Percentiles rank a stretch among this genome's conserved stretches.
phyloP scores from a whole-genome alignment of 2,113 vertebrate species.

The Cyanoderma ruficeps region DNA sequence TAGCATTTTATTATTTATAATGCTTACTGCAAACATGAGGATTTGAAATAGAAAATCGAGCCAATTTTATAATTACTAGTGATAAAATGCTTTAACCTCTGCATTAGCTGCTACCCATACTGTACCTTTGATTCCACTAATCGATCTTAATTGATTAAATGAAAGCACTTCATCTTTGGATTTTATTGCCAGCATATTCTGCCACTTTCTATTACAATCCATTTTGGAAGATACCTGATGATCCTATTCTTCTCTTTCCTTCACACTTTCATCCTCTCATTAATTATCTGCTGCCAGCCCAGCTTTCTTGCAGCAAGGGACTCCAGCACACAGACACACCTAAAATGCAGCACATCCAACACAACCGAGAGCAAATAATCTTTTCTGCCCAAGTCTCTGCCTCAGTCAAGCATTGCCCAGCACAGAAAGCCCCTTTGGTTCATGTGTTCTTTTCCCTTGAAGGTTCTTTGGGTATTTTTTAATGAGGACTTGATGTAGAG shows the following conservation, averaged over 20 bases:
- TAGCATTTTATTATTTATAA: conserved; percentile 4
- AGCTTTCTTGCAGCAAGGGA: background rate
- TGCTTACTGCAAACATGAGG: background rate
- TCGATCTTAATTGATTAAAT: conserved; percentile 28
- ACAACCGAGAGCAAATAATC: background rate
- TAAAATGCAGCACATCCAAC: background rate
- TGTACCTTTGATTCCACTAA: background rate
- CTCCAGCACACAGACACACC: background rate
- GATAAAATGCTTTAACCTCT: conserved; percentile 40
- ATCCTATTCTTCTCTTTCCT: background rate
- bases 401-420: background rate
- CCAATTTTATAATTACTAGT: background rate
- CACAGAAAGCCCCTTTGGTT: background rate
- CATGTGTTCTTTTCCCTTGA: background rate
- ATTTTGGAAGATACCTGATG: background rate
- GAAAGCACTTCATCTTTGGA: background rate
- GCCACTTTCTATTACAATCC: conserved; percentile 1
- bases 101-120: conserved; percentile 1
- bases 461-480: background rate
- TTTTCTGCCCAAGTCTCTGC: background rate
- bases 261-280: background rate
- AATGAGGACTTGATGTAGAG: accelerated
- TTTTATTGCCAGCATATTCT: background rate
- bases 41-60: background rate
- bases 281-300: background rate